Evolutionary conservation across 2,113 vertebrate genomes (phyloP), one percentile per base, ranked within the genome.

Genomic region (Melanocharis versteri): DNA sequence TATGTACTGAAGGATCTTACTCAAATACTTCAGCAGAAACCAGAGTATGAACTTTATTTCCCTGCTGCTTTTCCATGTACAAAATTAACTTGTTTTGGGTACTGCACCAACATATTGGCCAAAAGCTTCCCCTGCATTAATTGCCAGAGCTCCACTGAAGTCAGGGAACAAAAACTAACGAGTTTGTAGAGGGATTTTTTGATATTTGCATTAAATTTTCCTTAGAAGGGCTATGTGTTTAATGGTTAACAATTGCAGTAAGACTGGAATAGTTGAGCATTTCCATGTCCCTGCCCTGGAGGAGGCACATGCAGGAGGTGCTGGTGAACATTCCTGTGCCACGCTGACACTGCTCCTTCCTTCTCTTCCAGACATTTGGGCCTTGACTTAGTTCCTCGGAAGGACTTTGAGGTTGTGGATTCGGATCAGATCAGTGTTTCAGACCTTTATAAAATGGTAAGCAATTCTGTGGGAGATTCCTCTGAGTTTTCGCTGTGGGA

Each of bases 361-460:
- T 96, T 97, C 64, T 96, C 73, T 97, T 72, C 73, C 97, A 99
- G 99, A 86, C 99, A 99, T 96, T 98, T 99, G 89, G 99, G 99
- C 79, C 97, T 99, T 87, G 99, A 99, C 97, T 98, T 99, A 77
- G 99, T 99, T 77, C 99, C 99, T 91, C 99, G 99, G 69, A 99
- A 99, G 95, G 99, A 99, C 97, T 99, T 99, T 97, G 99, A 99
- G 97, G 99, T 99, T 95, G 99, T 99, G 97, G 99, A 99, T 97
- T 98, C 99, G 21, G 99, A 99, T 95, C 99, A 99, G 97, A 99
- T 99, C 98, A 99, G 99, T 78, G 98, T 99, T 87, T 99, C 99
- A 64, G 99, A 99, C 94, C 98, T 99, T 68, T 99, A 99, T 97
- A 99, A 99, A 98, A 99, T 99, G 99, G 99, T 99, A 97, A 98